Conservation (phyloP, 1,140 invertebrate species). For the Zelostemma sp. region DNA sequence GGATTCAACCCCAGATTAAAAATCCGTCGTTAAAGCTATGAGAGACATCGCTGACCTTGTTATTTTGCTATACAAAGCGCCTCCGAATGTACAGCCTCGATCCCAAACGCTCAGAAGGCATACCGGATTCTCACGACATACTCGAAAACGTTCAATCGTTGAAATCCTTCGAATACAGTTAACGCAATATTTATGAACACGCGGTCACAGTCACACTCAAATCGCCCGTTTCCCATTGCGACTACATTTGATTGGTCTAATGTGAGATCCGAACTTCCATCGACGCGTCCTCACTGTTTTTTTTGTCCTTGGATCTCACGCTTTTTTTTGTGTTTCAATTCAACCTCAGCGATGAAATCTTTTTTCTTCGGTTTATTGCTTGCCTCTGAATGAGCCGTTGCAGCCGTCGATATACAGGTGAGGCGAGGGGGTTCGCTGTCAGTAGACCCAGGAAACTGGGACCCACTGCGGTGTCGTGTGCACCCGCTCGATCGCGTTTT, state of each 20-base stretch:
- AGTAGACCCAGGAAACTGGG: slow-evolving; percentile 95
- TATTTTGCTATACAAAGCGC: slow-evolving; percentile 25
- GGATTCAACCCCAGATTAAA: neutral
- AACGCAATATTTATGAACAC: slow-evolving; percentile 63
- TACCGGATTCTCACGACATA: slow-evolving; percentile 46
- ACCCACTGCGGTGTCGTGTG: slow-evolving; percentile 95
- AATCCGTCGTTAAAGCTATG: slow-evolving; percentile 25
- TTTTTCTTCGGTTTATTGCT: slow-evolving; percentile 51
- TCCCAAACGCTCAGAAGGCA: slow-evolving; percentile 24
- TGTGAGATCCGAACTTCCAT: slow-evolving; percentile 31
- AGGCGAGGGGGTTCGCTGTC: slow-evolving; percentile 74
- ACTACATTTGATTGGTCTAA: slow-evolving; percentile 54
- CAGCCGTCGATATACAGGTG: slow-evolving; percentile 58
- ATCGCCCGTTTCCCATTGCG: slow-evolving; percentile 45
- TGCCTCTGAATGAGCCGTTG: slow-evolving; percentile 64
- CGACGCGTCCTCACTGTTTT: slow-evolving; percentile 27
- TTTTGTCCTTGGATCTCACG: slow-evolving; percentile 16
- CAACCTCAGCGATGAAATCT: slow-evolving; percentile 4
- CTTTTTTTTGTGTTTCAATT: slow-evolving; percentile 19
- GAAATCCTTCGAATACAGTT: slow-evolving; percentile 49
- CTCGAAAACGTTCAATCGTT: slow-evolving; percentile 45
- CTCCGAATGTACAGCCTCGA: slow-evolving; percentile 45
- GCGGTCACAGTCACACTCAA: slow-evolving; percentile 60
- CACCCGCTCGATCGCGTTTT: slow-evolving; percentile 90
- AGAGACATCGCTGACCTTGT: slow-evolving; percentile 14